Conservation (phyloP, 2,888 invertebrate species). For the Strigamia transsilvanica region DNA sequence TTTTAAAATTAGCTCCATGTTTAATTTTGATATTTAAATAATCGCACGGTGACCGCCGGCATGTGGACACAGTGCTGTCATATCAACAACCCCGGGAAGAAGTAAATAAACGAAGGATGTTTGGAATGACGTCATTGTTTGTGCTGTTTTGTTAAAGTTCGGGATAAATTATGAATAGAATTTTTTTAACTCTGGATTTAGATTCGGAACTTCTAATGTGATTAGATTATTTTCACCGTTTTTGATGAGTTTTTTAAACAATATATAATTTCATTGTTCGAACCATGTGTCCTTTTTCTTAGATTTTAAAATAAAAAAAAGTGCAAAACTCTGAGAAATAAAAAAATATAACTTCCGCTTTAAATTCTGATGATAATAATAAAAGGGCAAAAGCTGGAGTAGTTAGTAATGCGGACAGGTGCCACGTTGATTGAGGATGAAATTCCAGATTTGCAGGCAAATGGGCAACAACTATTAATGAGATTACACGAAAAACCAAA, state of each 20-base stretch:
- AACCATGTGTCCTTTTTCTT: background rate
- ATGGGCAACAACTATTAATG: too few species aligned
- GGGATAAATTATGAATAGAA: background rate
- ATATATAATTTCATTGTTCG: background rate
- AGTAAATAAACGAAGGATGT: background rate
- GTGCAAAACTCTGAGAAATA: background rate
- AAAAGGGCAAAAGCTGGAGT: background rate
- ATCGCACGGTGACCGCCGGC: too few species aligned
- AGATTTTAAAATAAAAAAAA: background rate
- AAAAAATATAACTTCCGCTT: constrained; percentile 1
- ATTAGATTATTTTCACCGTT: background rate
- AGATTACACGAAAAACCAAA: background rate
- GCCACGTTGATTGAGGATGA: constrained; percentile 12
- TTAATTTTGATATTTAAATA: too few species aligned
- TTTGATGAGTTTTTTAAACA: background rate
- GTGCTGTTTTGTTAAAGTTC: background rate
- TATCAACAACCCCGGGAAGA: background rate
- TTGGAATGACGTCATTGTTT: background rate
- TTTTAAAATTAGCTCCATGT: too few species aligned
- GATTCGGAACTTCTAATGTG: background rate
- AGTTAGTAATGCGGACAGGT: background rate
- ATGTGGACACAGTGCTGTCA: background rate
- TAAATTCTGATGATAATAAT: background rate
- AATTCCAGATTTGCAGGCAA: background rate
- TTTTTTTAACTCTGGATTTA: background rate